These are phyloP conservation scores for Phaedon cochleariae DNA, from an alignment of 2,888 invertebrate species.

Conservation along the genomic window DNA sequence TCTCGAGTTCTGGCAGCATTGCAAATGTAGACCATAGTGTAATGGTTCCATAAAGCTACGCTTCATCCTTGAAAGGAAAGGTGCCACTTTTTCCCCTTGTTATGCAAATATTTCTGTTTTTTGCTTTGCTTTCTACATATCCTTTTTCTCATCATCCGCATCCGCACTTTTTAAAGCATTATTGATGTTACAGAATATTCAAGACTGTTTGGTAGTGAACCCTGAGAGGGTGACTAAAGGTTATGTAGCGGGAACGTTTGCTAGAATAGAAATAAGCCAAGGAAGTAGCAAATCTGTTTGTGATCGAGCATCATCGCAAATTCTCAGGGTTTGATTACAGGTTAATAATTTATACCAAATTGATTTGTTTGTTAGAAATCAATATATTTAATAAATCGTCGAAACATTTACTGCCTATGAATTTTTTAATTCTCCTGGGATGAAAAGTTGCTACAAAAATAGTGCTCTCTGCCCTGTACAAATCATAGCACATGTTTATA, in stretches of 20 bases:
- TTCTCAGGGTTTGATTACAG: constrained; percentile 41
- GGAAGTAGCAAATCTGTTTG: constrained; percentile 42
- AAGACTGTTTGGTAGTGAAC: constrained; percentile 83
- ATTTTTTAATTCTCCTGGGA: too few relatives aligned
- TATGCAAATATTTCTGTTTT: too few relatives aligned
- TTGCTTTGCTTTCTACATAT: too few relatives aligned
- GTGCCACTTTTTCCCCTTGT: too few relatives aligned
- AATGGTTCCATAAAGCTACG: too few relatives aligned
- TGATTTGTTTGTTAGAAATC: neutral
- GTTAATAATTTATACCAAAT: neutral
- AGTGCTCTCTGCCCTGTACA: too few relatives aligned
- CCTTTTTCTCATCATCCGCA: neutral
- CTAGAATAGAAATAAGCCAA: constrained; percentile 68
- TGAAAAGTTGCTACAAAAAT: too few relatives aligned
- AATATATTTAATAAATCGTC: neutral
- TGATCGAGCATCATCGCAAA: constrained; percentile 40
- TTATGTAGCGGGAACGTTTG: constrained; percentile 79
- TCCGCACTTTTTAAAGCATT: neutral
- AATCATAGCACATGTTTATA: neutral
- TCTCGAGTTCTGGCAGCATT: too few relatives aligned
- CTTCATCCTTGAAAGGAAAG: too few relatives aligned
- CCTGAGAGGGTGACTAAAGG: constrained; percentile 85
- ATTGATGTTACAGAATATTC: constrained; percentile 70
- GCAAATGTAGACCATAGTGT: too few relatives aligned
- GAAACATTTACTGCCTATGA: neutral